These are phyloP conservation scores for Hippocampus comes DNA, from an alignment of 2,113 vertebrate genomes.

Conservation along the genomic window DNA sequence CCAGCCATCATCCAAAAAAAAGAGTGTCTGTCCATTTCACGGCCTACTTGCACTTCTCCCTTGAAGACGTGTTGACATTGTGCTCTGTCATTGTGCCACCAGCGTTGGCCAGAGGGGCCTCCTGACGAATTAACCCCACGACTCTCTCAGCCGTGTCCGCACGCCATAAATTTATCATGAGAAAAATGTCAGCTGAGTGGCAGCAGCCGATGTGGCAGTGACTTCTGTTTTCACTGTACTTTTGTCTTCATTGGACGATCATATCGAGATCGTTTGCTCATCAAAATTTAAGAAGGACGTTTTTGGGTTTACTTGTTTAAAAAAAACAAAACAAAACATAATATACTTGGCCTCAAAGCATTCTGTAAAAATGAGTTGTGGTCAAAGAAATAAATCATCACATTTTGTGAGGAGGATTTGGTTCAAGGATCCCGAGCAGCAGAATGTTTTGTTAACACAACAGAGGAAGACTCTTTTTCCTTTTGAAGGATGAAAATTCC, in stretches of 20 bases:
- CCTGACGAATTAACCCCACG: constrained; percentile 64
- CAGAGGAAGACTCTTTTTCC: background rate
- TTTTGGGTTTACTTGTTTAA: background rate
- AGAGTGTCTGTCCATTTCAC: constrained; percentile 52
- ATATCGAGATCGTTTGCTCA: background rate
- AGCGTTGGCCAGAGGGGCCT: constrained; percentile 49
- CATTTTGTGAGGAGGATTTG: background rate
- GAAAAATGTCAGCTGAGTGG: constrained; percentile 41
- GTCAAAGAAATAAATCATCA: background rate
- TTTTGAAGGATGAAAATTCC: background rate
- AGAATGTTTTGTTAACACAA: too few relatives aligned
- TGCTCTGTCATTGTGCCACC: constrained; percentile 54
- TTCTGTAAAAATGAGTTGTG: background rate
- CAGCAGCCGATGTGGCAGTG: constrained; percentile 24
- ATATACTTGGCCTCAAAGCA: background rate
- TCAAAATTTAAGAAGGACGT: background rate
- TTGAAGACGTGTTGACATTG: constrained; percentile 51
- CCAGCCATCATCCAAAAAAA: constrained; percentile 7
- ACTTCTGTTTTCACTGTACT: constrained; percentile 13
- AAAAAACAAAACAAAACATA: background rate
- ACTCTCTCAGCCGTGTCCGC: constrained; percentile 59
- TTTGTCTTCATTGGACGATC: background rate
- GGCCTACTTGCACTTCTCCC: constrained; percentile 49
- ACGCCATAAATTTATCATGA: constrained; percentile 65
- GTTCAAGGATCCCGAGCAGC: background rate